A percentile compares a stretch with the other conserved stretches of the same genome.
phyloP scores from a whole-genome alignment of 2,888 invertebrate genomes.

The Stenurella melanura region DNA sequence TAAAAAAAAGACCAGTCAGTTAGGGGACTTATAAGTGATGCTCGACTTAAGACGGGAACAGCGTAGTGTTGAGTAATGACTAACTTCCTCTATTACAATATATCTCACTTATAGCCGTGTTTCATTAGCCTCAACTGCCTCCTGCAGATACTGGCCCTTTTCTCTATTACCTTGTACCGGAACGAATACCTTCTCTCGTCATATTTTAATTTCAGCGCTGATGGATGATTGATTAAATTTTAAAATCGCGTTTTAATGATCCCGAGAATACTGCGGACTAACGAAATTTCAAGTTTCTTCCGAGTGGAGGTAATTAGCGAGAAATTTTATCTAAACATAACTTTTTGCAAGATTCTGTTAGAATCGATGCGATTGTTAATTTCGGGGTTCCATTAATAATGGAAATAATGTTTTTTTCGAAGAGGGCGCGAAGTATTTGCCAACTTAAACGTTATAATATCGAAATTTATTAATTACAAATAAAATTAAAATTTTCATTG shows the following conservation, averaged over 20 bases:
- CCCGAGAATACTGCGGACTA: constrained; percentile 4
- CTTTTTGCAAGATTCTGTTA: not conserved
- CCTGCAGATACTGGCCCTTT: constrained; percentile 62
- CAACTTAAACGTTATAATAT: not conserved
- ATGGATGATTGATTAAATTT: constrained; percentile 42
- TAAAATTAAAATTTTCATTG: no score
- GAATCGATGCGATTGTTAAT: not conserved
- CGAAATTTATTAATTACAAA: not conserved
- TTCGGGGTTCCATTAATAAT: not conserved
- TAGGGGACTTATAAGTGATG: constrained; percentile 65
- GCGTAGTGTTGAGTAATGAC: constrained; percentile 68
- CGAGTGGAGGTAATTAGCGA: constrained; percentile 32
- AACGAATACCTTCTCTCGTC: constrained; percentile 34
- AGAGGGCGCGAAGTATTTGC: not conserved
- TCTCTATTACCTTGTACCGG: constrained; percentile 45
- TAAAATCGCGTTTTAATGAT: constrained; percentile 33
- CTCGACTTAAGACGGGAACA: constrained; percentile 63
- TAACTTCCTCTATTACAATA: constrained; percentile 70
- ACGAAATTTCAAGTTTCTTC: constrained; percentile 24
- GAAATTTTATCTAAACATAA: constrained; percentile 13
- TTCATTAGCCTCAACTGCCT: constrained; percentile 68
- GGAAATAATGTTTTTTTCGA: not conserved
- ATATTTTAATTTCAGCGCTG: constrained; percentile 30
- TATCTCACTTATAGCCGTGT: constrained; percentile 71
- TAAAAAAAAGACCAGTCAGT: constrained; percentile 49